Evolutionary conservation across 1,140 invertebrate genomes (phyloP).

Genomic region (Lutraria rhynchaena): DNA sequence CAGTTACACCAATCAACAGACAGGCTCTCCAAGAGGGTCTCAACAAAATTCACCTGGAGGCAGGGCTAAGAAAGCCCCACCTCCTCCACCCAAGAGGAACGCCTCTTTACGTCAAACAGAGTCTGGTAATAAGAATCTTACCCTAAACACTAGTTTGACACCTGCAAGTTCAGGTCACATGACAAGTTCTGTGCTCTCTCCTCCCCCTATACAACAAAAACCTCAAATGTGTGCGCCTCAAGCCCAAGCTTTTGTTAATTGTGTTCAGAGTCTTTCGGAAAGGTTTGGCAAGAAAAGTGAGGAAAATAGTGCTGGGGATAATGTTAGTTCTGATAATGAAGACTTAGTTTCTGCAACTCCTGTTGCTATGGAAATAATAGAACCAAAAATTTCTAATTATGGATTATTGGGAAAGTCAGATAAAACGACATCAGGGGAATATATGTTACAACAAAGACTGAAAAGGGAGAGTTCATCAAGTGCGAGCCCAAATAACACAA

Average conservation of each 20-base stretch:
- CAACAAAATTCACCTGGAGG: conserved; percentile 64
- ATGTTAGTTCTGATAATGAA: conserved; percentile 77
- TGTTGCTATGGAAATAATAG: conserved; percentile 80
- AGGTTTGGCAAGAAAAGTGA: conserved; percentile 79
- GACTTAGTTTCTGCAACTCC: conserved; percentile 83
- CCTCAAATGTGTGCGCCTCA: conserved; percentile 64
- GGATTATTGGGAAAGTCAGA: conserved; percentile 73
- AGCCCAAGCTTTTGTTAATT: conserved; percentile 81
- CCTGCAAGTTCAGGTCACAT: conserved; percentile 19
- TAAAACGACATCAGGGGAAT: conserved; percentile 54
- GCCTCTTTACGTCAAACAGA: conserved; percentile 81
- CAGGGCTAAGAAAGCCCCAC: conserved; percentile 83
- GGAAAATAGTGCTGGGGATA: conserved; percentile 67
- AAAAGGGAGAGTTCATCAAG: conserved; percentile 62
- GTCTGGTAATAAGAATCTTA: conserved; percentile 26
- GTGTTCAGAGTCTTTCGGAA: conserved; percentile 82
- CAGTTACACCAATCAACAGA: conserved; percentile 47
- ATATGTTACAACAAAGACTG: conserved; percentile 57
- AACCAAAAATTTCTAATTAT: conserved; percentile 79
- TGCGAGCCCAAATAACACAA: conserved; percentile 36
- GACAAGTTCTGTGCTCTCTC: conserved; percentile 34
- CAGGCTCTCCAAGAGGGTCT: conserved; percentile 62
- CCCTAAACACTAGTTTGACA: background rate
- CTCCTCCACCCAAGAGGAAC: conserved; percentile 91
- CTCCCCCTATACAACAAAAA: conserved; percentile 54